Evolutionary conservation across 2,113 vertebrate genomes (phyloP), one percentile per base, ranked within the genome.

Genomic region (Arvicanthis niloticus): DNA sequence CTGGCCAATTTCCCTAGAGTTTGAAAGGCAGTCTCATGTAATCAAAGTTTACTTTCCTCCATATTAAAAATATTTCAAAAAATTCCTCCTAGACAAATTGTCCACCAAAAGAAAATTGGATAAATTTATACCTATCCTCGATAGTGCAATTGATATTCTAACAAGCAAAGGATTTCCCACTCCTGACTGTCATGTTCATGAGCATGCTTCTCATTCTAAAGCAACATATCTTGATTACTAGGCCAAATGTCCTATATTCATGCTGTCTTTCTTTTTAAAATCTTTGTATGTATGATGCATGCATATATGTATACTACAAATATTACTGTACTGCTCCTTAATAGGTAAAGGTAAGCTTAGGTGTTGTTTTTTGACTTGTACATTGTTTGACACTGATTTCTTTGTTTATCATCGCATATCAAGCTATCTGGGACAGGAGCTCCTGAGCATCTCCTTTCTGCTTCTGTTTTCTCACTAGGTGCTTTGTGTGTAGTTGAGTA

Each of bases 31-130:
- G 60, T 87, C 4, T 77, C 34, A 42, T 72, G 51, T 53, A 88
- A 31, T 17, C 73, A 82, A 87, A 75, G 19, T 95, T 75, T 88
- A 75, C 19, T 93, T 93, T 82, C 9, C n/a, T 82, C 91, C 92
- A 93, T 89, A 76, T 90, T 65, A 91, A 53, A 45, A 62, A 45
- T 72, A 37, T 58, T 51, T 70, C 6, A 6, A 80, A 87, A 85
- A 78, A 53, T 29, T 3, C 15, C 15, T 73, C 53, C 12, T 82
- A 0, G 21, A 87, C 76, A 87, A 76, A 92, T 81, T 84, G 62
- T 95, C 3, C 21, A 85, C 37, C n/a, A 84, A 62, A 88, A 82
- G 8, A 68, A 80, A 94, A 51, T 0, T 51, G 10, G 24, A 34
- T 34, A 40, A 62, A 87, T 91, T 75, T 85, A 34, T 67, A 53